Evolutionary conservation across 64 coral and sea anemone species (phyloP).

Genomic region (Dendrophyllia cribrosa): DNA sequence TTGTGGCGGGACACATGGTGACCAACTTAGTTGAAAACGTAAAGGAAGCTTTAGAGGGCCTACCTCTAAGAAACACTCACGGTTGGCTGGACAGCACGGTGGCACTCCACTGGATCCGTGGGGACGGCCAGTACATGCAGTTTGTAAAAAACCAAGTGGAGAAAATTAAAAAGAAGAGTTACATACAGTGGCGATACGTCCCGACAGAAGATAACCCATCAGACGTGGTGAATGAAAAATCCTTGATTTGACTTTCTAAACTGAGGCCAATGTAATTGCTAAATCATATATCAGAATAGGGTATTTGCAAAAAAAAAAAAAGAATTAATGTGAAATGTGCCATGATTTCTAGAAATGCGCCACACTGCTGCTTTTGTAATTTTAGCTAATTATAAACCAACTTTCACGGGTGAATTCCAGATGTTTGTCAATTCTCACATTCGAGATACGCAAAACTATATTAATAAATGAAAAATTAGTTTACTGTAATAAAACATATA

Average conservation of each 20-base stretch:
- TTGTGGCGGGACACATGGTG: not conserved
- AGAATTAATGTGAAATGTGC: not conserved
- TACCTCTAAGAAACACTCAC: not conserved
- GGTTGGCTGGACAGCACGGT: constrained; percentile 35
- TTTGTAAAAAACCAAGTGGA: too few species aligned
- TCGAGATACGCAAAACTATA: not conserved
- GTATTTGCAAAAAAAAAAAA: not conserved
- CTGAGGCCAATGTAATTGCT: not conserved
- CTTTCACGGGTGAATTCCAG: too few species aligned
- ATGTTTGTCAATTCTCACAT: not conserved
- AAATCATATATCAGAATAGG: not conserved
- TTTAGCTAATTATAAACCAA: too few species aligned
- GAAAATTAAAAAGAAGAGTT: too few species aligned
- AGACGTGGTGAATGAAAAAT: constrained; percentile 8
- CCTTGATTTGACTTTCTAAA: not conserved
- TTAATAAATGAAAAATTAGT: not conserved
- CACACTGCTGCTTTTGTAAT: not conserved
- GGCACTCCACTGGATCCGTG: not conserved
- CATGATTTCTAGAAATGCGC: not conserved
- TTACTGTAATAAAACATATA: not conserved
- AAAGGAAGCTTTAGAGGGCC: not conserved
- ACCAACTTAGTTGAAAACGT: not conserved
- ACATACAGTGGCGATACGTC: too few species aligned
- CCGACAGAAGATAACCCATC: too few species aligned
- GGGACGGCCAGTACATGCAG: too few species aligned